Percentiles rank a stretch among this genome's conserved stretches.
Evolutionary conservation across 2,113 vertebrate genomes (phyloP).

Genomic region (Amazona vittata): DNA sequence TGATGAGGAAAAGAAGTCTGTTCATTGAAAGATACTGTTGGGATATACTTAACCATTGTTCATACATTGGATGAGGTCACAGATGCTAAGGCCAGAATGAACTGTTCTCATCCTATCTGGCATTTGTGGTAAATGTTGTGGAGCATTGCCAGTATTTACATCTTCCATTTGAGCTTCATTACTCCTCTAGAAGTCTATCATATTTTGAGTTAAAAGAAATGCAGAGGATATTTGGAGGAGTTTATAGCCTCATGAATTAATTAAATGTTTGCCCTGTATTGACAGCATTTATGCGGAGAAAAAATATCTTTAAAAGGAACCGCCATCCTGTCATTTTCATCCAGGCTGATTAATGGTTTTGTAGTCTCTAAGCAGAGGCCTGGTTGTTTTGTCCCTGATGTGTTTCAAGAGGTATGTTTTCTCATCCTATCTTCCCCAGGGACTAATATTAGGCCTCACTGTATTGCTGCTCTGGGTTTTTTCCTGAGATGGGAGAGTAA

Average conservation of each 20-base stretch:
- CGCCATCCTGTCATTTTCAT: background rate
- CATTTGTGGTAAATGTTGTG: background rate
- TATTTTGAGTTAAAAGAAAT: background rate
- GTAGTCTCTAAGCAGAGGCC: background rate
- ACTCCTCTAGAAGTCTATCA: background rate
- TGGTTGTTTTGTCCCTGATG: background rate
- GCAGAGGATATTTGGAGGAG: background rate
- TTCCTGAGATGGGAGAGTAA: background rate
- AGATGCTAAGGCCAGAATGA: background rate
- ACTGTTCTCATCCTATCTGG: background rate
- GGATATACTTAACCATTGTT: background rate
- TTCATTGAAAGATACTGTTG: background rate
- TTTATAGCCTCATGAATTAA: background rate
- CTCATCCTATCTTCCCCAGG: rapidly evolving
- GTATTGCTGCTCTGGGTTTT: background rate
- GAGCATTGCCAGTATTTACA: background rate
- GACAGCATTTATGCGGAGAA: background rate
- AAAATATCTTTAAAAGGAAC: background rate
- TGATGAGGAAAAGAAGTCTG: background rate
- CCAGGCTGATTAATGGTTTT: background rate
- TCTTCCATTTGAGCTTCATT: background rate
- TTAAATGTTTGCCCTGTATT: background rate
- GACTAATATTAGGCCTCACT: background rate
- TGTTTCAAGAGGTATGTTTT: background rate
- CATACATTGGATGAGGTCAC: background rate